phyloP scores from a whole-genome alignment of 2,888 invertebrate species.

The Archaeoteleia sp. region DNA sequence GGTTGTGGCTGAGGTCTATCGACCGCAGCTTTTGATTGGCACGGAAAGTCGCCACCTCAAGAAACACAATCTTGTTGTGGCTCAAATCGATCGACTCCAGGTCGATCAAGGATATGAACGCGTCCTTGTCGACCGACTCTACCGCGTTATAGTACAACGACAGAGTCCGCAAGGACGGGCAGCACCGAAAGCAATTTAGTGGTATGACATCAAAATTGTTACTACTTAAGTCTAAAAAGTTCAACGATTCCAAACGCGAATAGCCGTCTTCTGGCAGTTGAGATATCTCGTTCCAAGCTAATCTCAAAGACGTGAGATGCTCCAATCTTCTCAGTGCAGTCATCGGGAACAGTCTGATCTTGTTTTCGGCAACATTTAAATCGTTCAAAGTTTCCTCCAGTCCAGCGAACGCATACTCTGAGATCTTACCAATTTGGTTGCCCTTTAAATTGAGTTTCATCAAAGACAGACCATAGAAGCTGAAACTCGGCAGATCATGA shows the following conservation, averaged over 20 bases:
- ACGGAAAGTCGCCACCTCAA: constrained; percentile 85
- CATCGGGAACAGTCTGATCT: constrained; percentile 88
- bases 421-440: constrained; percentile 86
- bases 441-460: constrained; percentile 89
- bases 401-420: constrained; percentile 89
- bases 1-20: constrained; percentile 92
- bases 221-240: constrained; percentile 88
- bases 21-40: constrained; percentile 86
- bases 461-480: constrained; percentile 90
- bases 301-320: constrained; percentile 81
- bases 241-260: constrained; percentile 82
- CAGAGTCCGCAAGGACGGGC: constrained; percentile 86
- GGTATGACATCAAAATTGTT: constrained; percentile 88
- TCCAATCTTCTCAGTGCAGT: constrained; percentile 85
- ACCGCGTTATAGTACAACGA: constrained; percentile 91
- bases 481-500: constrained; percentile 87
- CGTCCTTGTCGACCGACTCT: constrained; percentile 84
- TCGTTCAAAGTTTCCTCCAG: constrained; percentile 86
- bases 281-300: constrained; percentile 79
- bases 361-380: constrained; percentile 91
- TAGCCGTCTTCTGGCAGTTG: constrained; percentile 84
- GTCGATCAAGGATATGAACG: constrained; percentile 84
- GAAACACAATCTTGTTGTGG: constrained; percentile 87
- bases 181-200: constrained; percentile 86
- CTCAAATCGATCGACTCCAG: constrained; percentile 91